Conservation (phyloP, 2,888 invertebrate genomes). For the Anarsia innoxiella region DNA sequence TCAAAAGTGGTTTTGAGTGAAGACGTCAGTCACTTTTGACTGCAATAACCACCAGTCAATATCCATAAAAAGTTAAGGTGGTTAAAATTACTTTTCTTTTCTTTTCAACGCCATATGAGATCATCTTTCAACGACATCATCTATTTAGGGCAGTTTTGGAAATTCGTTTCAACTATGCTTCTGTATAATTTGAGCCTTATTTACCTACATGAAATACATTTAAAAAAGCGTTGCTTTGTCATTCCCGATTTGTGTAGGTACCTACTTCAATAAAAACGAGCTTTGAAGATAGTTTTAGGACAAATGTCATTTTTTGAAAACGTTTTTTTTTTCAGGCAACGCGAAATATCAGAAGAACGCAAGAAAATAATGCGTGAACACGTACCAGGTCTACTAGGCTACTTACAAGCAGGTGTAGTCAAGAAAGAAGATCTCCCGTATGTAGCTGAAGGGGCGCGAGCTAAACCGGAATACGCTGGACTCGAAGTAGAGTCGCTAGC, state of each 20-base stretch:
- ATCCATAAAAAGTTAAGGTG: too few species aligned
- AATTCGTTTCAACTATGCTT: too few species aligned
- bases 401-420: conserved; percentile 73
- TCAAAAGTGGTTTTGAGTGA: too few species aligned
- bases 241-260: neutral
- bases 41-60: too few species aligned
- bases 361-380: conserved; percentile 72
- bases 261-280: neutral
- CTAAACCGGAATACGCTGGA: neutral
- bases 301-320: neutral
- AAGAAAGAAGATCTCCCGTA: conserved; percentile 51
- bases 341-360: conserved; percentile 73
- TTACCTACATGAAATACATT: too few species aligned
- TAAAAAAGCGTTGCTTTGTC: too few species aligned
- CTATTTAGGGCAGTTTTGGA: too few species aligned
- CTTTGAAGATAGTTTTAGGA: neutral
- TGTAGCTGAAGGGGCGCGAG: conserved; percentile 22
- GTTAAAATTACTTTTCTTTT: too few species aligned
- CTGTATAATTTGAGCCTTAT: too few species aligned
- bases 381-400: conserved; percentile 72
- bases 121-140: too few species aligned
- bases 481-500: conserved; percentile 31
- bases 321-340: conserved; percentile 39
- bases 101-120: too few species aligned
- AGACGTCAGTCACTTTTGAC: too few species aligned